These are phyloP conservation scores for Ptilodon capucinus DNA, from an alignment of 2,888 invertebrate species.

Conservation along the genomic window DNA sequence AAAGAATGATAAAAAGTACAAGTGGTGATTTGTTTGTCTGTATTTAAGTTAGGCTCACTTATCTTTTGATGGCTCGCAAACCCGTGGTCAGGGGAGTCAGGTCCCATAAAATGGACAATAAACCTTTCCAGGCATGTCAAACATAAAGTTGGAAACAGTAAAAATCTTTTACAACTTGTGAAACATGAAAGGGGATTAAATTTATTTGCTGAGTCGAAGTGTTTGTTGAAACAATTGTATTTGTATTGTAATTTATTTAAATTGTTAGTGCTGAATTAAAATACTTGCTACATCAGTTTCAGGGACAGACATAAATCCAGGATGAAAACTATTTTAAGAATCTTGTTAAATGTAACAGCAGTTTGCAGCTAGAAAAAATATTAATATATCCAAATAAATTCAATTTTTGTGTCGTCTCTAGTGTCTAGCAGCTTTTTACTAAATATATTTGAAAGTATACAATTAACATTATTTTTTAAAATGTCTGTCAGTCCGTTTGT, in stretches of 20 bases:
- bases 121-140: constrained; percentile 43
- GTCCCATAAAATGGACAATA: constrained; percentile 52
- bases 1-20: too few species aligned
- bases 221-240: constrained; percentile 36
- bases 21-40: not conserved
- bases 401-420: too few species aligned
- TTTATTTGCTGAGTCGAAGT: constrained; percentile 41
- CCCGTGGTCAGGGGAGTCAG: constrained; percentile 39
- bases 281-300: not conserved
- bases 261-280: constrained; percentile 7
- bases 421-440: too few species aligned
- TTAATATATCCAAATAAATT: too few species aligned
- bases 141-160: constrained; percentile 54
- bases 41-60: not conserved
- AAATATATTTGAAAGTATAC: too few species aligned
- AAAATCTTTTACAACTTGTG: constrained; percentile 54
- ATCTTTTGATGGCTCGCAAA: constrained; percentile 11
- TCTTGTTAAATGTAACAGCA: too few species aligned
- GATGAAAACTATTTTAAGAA: too few species aligned
- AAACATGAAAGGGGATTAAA: constrained; percentile 52
- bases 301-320: not conserved
- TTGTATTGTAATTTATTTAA: constrained; percentile 19
- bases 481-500: too few species aligned
- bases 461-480: too few species aligned
- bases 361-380: too few species aligned